A percentile compares a stretch with the other conserved stretches of the same genome.
Evolutionary conservation across 2,888 invertebrate genomes (phyloP).

Genomic region (Lottia gigantea): DNA sequence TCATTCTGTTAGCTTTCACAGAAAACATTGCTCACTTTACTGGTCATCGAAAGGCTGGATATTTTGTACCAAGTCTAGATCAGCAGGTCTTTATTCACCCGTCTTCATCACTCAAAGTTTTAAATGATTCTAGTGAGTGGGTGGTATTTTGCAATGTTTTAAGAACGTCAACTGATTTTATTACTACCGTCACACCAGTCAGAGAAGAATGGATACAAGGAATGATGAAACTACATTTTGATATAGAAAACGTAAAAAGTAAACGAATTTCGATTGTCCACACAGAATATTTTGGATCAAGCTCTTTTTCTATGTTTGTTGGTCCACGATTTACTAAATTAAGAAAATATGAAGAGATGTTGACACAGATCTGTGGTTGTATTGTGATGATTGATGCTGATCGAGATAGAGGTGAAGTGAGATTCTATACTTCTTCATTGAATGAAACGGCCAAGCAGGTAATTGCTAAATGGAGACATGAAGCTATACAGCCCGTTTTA

Average conservation of each 20-base stretch:
- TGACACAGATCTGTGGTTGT: constrained; percentile 23
- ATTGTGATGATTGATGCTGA: constrained; percentile 45
- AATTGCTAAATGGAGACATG: constrained; percentile 19
- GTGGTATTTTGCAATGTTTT: constrained; percentile 52
- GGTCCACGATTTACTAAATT: constrained; percentile 44
- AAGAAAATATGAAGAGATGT: constrained; percentile 35
- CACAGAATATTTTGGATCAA: constrained; percentile 40
- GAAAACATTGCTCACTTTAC: constrained; percentile 50
- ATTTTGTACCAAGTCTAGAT: constrained; percentile 36
- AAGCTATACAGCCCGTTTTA: constrained; percentile 24
- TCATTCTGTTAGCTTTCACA: constrained; percentile 47
- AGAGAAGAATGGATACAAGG: constrained; percentile 41
- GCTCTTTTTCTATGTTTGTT: constrained; percentile 41
- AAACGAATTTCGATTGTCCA: constrained; percentile 33
- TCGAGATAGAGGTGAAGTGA: constrained; percentile 39
- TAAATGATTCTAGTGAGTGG: constrained; percentile 51
- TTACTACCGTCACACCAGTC: constrained; percentile 52
- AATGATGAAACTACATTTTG: constrained; percentile 31
- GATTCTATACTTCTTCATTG: constrained; percentile 33
- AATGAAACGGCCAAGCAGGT: not conserved
- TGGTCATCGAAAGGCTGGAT: constrained; percentile 55
- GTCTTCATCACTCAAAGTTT: constrained; percentile 46
- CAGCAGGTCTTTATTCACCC: constrained; percentile 55
- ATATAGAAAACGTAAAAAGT: constrained; percentile 33
- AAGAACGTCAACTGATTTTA: constrained; percentile 51